These are phyloP conservation scores for Reticulitermes lucifugus DNA, from an alignment of 2,888 invertebrate genomes.

Conservation along the genomic window DNA sequence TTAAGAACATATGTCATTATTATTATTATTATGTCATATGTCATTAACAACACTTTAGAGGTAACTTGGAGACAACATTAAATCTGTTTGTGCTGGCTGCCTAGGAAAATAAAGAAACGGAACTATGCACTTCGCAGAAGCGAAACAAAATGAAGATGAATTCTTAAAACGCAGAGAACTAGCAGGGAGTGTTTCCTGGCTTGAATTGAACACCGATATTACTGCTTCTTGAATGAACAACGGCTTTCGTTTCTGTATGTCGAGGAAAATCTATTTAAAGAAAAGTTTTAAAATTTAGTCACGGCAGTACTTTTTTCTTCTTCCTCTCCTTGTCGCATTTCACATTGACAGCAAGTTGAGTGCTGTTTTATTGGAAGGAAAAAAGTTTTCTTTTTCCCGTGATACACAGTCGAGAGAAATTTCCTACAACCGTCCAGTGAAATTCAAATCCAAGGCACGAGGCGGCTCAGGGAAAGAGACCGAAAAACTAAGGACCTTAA, in stretches of 20 bases:
- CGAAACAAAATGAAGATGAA: not conserved
- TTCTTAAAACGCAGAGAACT: not conserved
- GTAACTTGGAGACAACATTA: too few relatives aligned
- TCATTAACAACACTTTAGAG: too few relatives aligned
- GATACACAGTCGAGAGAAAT: constrained; percentile 3
- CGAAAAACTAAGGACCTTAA: not conserved
- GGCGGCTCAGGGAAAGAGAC: not conserved
- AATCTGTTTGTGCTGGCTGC: too few relatives aligned
- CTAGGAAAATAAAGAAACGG: too few relatives aligned
- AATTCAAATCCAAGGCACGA: not conserved
- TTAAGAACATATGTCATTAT: too few relatives aligned
- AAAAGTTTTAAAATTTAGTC: constrained; percentile 16
- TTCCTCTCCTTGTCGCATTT: not conserved
- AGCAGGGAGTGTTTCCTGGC: not conserved
- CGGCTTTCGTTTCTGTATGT: not conserved
- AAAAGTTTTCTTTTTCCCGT: not conserved
- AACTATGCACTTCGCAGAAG: too few relatives aligned
- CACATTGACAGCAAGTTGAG: constrained; percentile 10
- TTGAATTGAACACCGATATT: not conserved
- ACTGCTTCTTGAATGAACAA: not conserved
- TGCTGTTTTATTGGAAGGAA: constrained; percentile 13
- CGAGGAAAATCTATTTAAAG: not conserved
- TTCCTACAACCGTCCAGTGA: not conserved
- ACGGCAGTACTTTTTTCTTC: not conserved
- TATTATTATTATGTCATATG: too few relatives aligned